Evolutionary conservation across 2,113 vertebrate genomes (phyloP), one percentile per base, ranked within the genome.

Genomic region (Forbesichthys agassizii): DNA sequence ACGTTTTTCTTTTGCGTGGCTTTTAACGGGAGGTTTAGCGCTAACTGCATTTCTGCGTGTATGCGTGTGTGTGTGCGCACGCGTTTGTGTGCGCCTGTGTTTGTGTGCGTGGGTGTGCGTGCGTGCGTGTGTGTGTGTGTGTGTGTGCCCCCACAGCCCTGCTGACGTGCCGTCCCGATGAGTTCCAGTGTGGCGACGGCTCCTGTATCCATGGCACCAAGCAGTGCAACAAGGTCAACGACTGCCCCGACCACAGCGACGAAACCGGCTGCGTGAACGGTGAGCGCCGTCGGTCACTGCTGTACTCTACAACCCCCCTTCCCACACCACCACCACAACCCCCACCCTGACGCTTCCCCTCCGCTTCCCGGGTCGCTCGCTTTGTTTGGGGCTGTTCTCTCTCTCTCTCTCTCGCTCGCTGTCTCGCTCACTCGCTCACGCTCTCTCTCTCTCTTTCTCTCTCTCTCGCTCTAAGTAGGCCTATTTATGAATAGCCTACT

Each of bases 131-230:
- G 56, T 58, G 56, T 9, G 18, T 58, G 56, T 16, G 7, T 11
- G 1, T 6, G 16, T 10, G 10, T 33, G 10, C 11, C 13, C 75
- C n/a, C 52, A n/a, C 88, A 97, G 95, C 94, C 14, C 74, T 95
- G 80, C 92, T 95, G 62, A 95, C 96, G 10, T 99, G 97, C 82
- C 91, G 77, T 13, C 96, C 94, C 0, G 96, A 98, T 69, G 95
- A 99, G 81, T 98, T 99, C 89, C 97, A 94, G 86, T 99, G 98
- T 51, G 94, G 95, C 0, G 93, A 98, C 10, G 97, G 96, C n/a
- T 95, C 94, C 69, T 99, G 98, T 36, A 94, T 98, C 81, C 94
- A 95, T 0, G 95, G 94, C 36, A 88, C 91, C 78, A 98, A 95
- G 83, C 96, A 95, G 90, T 99, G 98, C 64, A 93, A 99, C 81